A percentile compares a stretch with the other conserved stretches of the same genome.
Evolutionary conservation across 2,797 vertebrate species (phyloP).

Genomic region (Parauchenoglanis ngamensis): DNA sequence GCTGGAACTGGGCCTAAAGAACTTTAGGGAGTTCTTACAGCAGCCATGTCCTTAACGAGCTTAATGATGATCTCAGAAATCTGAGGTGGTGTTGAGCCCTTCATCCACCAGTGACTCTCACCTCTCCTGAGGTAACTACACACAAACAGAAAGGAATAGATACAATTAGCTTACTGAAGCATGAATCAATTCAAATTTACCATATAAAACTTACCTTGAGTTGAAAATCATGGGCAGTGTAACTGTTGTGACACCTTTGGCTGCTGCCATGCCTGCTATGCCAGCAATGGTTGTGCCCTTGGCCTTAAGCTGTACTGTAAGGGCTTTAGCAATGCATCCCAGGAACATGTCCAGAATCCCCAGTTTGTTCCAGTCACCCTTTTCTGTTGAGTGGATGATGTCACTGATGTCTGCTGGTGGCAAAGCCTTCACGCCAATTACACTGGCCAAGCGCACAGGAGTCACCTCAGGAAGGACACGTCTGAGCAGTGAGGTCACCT

Average conservation of each 20-base stretch:
- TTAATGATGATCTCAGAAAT: conserved; percentile 99
- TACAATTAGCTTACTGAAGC: neutral
- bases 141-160: conserved; percentile 14
- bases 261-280: conserved; percentile 88
- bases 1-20: neutral
- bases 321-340: conserved; percentile 97
- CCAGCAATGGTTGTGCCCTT: conserved; percentile 96
- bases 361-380: conserved; percentile 97
- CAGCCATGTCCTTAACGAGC: conserved; percentile 98
- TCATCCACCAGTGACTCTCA: conserved; percentile 99
- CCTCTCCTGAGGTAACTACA: conserved; percentile 92
- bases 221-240: conserved; percentile 99
- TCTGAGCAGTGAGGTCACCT: conserved; percentile 95
- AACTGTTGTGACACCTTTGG: conserved; percentile 97
- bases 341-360: conserved; percentile 99
- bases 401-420: conserved; percentile 98
- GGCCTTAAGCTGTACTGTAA: conserved; percentile 98
- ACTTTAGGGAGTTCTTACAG: conserved; percentile 78
- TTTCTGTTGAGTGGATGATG: conserved; percentile 98
- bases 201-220: conserved; percentile 82
- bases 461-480: conserved; percentile 97
- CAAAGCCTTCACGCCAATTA: conserved; percentile 95
- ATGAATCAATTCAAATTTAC: neutral
- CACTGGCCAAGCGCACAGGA: conserved; percentile 92
- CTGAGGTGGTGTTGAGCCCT: conserved; percentile 96